These are phyloP conservation scores for Progne subis DNA, from an alignment of 2,113 vertebrate genomes.

Conservation along the genomic window DNA sequence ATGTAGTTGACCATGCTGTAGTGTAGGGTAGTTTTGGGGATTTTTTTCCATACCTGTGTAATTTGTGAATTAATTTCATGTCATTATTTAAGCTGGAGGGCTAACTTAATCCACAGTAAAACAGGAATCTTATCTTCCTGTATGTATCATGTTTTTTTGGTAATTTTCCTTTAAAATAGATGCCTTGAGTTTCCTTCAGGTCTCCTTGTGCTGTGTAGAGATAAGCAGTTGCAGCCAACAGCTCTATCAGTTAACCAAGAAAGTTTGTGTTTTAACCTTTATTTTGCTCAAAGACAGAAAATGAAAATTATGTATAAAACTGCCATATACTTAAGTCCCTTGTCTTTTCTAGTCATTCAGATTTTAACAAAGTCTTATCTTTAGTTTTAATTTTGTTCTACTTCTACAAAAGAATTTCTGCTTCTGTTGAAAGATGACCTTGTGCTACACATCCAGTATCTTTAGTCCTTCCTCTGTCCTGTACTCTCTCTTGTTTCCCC, in stretches of 20 bases:
- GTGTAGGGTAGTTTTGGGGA: fast-evolving
- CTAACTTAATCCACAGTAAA: background rate
- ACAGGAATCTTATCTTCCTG: background rate
- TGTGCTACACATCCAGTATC: background rate
- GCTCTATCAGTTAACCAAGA: background rate
- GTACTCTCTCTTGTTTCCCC: background rate
- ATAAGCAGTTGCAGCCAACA: constrained; percentile 5
- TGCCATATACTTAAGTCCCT: background rate
- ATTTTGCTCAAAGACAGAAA: background rate
- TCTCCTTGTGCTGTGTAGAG: background rate
- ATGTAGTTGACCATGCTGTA: background rate
- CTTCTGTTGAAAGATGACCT: background rate
- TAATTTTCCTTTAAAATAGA: background rate
- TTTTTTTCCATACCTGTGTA: background rate
- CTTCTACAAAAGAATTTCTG: background rate
- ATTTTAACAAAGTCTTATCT: background rate
- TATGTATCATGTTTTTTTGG: background rate
- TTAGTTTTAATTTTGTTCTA: background rate
- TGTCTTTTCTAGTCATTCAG: background rate
- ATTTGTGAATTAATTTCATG: background rate
- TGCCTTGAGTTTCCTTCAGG: background rate
- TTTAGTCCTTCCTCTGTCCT: background rate
- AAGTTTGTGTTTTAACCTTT: constrained; percentile 33
- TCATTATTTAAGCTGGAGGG: background rate
- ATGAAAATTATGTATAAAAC: constrained; percentile 1